Evolutionary conservation across 2,113 vertebrate genomes (phyloP), one percentile per base, ranked within the genome.

Genomic region (Otolemur garnettii): DNA sequence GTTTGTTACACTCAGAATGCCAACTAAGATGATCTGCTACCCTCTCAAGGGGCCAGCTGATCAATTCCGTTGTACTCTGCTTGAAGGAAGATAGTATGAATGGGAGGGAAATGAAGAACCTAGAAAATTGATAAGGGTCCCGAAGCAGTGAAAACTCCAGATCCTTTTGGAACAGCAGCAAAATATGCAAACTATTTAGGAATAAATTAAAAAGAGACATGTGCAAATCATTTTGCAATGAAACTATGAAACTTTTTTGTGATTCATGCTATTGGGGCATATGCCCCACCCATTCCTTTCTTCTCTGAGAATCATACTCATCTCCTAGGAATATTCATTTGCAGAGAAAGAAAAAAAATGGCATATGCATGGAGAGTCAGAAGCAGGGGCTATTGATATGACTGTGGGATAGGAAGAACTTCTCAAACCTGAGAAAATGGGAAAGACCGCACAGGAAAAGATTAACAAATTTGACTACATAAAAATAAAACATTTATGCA

Each of bases 171-270:
- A 72, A 57, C 4, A 92, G 78, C 83, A 81, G 38, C 33, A 87
- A 62, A 85, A 90, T 68, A 19, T 2, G 53, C 24, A 86, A 90
- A 80, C n/a, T 87, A 17, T 35, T 79, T 66, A 38, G 7, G 4
- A 94, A 85, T 77, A 82, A 60, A 13, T 50, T 33, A 3, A 79
- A n/a, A 93, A 91, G 50, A 83, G 28, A 95, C 55, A 68, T 17
- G 30, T 55, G 13, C 33, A 82, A 79, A 64, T 87, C 26, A 57
- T 93, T 93, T 53, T 75, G 80, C 45, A 82, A 75, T 53, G 80
- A 94, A 90, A 79, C 35, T 62, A 71, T 1, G 7, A 85, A 89
- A 93, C 0, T 5, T 79, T 93, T 75, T 35, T 12, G 30, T 77
- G 55, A 57, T 86, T 18, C 78, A 19, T 15, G 28, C 11, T 80